Conservation (phyloP, 2,113 vertebrate genomes). For the Plestiodon gilberti region DNA sequence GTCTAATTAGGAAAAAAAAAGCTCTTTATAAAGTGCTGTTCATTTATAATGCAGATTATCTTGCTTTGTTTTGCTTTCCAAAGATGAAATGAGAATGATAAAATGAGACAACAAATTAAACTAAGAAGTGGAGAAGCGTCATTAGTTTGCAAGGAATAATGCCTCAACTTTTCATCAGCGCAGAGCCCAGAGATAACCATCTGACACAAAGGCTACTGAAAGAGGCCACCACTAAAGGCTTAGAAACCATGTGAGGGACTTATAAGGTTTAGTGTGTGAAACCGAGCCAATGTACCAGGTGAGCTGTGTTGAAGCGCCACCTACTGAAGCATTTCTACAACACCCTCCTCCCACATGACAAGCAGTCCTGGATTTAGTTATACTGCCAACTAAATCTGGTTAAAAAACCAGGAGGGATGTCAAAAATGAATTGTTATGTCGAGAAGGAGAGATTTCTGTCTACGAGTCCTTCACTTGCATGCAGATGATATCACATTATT, state of each 20-base stretch:
- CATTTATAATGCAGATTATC: neutral
- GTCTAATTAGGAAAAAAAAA: neutral
- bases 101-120: neutral
- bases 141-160: neutral
- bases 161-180: neutral
- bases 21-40: neutral
- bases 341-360: neutral
- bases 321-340: conserved; percentile 63
- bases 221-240: conserved; percentile 41
- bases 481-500: conserved; percentile 14
- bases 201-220: conserved; percentile 16
- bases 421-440: conserved; percentile 36
- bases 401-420: conserved; percentile 56
- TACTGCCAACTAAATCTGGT: conserved; percentile 56
- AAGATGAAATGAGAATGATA: neutral
- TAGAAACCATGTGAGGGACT: neutral
- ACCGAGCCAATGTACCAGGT: conserved; percentile 35
- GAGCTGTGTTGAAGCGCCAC: conserved; percentile 80
- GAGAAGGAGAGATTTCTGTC: conserved; percentile 45
- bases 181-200: neutral
- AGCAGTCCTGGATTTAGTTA: conserved; percentile 32
- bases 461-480: conserved; percentile 8
- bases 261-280: neutral
- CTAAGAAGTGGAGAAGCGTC: neutral
- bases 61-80: neutral